A percentile compares a stretch with the other conserved stretches of the same genome.
Conservation (phyloP, 2,888 invertebrate species). For the Operophtera brumata region DNA sequence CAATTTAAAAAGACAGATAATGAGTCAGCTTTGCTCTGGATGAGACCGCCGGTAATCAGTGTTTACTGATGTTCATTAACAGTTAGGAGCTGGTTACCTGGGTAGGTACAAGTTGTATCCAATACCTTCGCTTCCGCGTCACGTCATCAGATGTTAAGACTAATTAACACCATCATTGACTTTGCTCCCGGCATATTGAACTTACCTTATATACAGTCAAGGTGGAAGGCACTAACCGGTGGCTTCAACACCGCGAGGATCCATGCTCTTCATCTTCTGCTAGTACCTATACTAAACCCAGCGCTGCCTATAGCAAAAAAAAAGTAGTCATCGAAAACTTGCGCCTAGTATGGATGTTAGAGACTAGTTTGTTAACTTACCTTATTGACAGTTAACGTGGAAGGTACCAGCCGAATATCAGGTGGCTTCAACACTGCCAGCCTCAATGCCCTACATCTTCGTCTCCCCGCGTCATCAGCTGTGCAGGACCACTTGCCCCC, state of each 20-base stretch:
- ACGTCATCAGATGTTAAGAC: too few species aligned
- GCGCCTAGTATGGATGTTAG: too few species aligned
- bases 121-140: too few species aligned
- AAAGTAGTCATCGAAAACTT: too few species aligned
- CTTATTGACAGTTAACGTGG: conserved; percentile 86
- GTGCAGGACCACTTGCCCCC: conserved; percentile 91
- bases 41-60: too few species aligned
- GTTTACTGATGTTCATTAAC: too few species aligned
- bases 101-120: too few species aligned
- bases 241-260: conserved; percentile 82
- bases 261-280: conserved; percentile 84
- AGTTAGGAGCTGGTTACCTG: too few species aligned
- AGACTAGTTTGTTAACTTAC: conserved; percentile 54
- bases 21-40: too few species aligned
- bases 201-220: conserved; percentile 85
- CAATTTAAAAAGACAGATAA: too few species aligned
- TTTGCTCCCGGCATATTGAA: background rate
- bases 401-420: conserved; percentile 84
- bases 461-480: conserved; percentile 84
- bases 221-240: conserved; percentile 84
- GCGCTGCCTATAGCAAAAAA: too few species aligned
- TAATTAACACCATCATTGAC: too few species aligned
- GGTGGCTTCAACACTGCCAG: conserved; percentile 83
- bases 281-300: conserved; percentile 44
- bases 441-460: conserved; percentile 84